Evolutionary conservation across 2,113 vertebrate species (phyloP), one percentile per base, ranked within the genome.

Genomic region (Lagenorhynchus albirostris): DNA sequence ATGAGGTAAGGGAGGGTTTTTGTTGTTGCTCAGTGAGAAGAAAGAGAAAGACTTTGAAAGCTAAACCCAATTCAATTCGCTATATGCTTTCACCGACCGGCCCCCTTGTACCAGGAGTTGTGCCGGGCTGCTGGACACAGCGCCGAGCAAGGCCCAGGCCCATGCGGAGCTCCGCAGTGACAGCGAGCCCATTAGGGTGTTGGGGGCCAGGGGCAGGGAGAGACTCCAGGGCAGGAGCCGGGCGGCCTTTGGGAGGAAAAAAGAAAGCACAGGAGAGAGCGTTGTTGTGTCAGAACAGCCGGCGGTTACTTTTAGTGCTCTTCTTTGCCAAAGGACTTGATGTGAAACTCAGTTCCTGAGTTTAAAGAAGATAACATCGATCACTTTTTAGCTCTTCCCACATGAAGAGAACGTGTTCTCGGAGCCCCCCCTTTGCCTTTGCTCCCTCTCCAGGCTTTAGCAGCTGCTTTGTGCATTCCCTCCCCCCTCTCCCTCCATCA

Each of bases 71-170:
- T 36, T 55, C 14, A 4, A 15, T 14, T 18, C 33, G 10, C 50
- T 7, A 0, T 7, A 0, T 17, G 1, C 14, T 14, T 23, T 29
- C 33, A 2, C n/a, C 4, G 5, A 18, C 2, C 2, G 21, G n/a
- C 41, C 8, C 20, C n/a, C n/a, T 47, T 20, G 33, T 44, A 7
- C 38, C 68, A 26, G 31, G 71, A 55, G 73, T 7, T n/a, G 12
- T 5, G 21, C 29, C 8, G 3, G 80, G 38, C 29, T 14, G 31
- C 18, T 17, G 44, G 44, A 60, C 55, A 1, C 26, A 14, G 85
- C 44, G 1, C 11, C 3, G 3, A 10, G 65, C 33, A 13, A 31
- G 93, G 58, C 68, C 65, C 29, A 4, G 62, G 74, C 33, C 55
- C 18, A 11, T 6, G 0, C n/a, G 4, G 23, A n/a, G 58, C 21